Evolutionary conservation across 2,888 invertebrate species (phyloP).

Genomic region (Drosophila recens): DNA sequence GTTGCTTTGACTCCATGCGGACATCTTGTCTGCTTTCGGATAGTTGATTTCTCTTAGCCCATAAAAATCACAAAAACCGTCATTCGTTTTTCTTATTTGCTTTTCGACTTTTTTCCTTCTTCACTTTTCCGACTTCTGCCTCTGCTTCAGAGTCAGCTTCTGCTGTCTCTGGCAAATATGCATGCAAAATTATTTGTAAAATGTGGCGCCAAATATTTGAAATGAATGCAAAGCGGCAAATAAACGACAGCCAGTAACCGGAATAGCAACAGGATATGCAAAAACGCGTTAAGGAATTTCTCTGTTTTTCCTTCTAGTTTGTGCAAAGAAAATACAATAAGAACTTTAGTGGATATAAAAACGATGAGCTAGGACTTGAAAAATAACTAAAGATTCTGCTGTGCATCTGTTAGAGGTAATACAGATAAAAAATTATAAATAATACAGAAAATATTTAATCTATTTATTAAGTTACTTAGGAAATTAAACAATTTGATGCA

Average conservation of each 20-base stretch:
- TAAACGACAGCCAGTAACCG: slow-evolving; percentile 59
- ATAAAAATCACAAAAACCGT: slow-evolving; percentile 62
- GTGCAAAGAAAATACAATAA: slow-evolving; percentile 18
- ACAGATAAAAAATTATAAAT: neutral
- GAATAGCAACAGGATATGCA: slow-evolving; percentile 59
- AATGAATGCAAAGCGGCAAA: slow-evolving; percentile 74
- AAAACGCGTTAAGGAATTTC: slow-evolving; percentile 53
- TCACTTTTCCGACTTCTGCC: slow-evolving; percentile 13
- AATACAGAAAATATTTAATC: neutral
- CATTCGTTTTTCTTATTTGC: slow-evolving; percentile 34
- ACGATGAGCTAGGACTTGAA: neutral
- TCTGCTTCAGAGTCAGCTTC: slow-evolving; percentile 1
- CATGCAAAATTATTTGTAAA: slow-evolving; percentile 69
- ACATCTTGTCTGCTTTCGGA: slow-evolving; percentile 58
- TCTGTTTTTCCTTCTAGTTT: slow-evolving; percentile 23
- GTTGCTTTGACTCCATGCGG: slow-evolving; percentile 56
- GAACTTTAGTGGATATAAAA: slow-evolving; percentile 8
- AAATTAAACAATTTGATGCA: no score
- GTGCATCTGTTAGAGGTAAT: neutral
- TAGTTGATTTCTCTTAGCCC: slow-evolving; percentile 60
- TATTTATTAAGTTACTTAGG: no score
- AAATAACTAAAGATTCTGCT: neutral
- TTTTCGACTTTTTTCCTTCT: slow-evolving; percentile 15
- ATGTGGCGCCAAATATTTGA: slow-evolving; percentile 73
- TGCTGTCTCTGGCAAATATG: slow-evolving; percentile 55